Evolutionary conservation across 2,888 invertebrate genomes (phyloP), one percentile per base, ranked within the genome.

Genomic region (Apotomis betuletana): DNA sequence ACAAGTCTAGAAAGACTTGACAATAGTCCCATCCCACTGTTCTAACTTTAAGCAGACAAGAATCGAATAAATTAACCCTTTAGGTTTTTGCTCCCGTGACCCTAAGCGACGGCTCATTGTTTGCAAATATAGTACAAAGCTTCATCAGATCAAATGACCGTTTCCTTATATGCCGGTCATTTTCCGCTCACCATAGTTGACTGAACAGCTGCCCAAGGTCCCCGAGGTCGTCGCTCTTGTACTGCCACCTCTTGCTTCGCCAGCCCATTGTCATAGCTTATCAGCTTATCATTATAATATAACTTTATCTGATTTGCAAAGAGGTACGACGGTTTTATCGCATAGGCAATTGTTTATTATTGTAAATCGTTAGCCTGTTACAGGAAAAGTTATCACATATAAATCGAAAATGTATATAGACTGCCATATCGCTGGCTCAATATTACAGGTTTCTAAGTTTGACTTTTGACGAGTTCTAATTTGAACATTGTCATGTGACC

Each of bases 171-270:
- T 12, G 54, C 13, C 36, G 52, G 57, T 15, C 67, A 80, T 75
- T 81, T 83, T 82, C 79, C 79, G 82, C 84, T 84, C 73, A 83
- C 82, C 83, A 83, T 78, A 81, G 76, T 77, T 80, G 82, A 71
- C 80, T 81, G 75, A 85, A 83, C 74, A 79, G 68, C 51, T 75
- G 75, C 36, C 75, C 86, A 87, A 90, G 89, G 87, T 85, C 83
- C 55, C 74, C 70, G 73, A 84, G 85, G 84, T 88, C 87, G 80
- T 84, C 82, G 82, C 76, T 79, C 70, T 74, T 69, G 74, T 76
- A 77, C 75, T 76, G 79, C 82, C 83, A 83, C 74, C 81, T 77
- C 73, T 79, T 82, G 78, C 81, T 83, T 54, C 82, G 81, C 81
- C 84, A 85, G 69, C 81, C 80, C 82, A 82, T 83, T 74, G 77